Evolutionary conservation across 2,113 vertebrate genomes (phyloP), one percentile per base, ranked within the genome.

Genomic region (Pollachius pollachius): DNA sequence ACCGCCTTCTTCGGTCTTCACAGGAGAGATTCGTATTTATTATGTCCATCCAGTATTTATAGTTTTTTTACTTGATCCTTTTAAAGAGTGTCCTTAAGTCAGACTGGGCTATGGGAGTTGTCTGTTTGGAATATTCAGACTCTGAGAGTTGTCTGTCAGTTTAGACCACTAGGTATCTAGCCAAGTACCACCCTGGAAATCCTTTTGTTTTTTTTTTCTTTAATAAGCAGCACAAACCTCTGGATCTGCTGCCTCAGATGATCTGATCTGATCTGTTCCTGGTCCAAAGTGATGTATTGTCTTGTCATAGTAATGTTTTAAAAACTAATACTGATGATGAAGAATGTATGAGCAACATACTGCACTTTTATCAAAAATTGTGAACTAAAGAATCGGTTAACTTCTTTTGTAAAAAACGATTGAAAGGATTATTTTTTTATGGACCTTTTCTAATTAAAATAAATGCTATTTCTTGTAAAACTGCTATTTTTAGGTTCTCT

Each of bases 321-420:
- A 34, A 34, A 60, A 61, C 8, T 16, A 72, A 68, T 67, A 41
- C 75, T 59, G 67, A 70, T 1, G 25, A 19, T 56, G 2, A 34
- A 52, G 19, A 52, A 54, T 69, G 74, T 48, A 48, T 48, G 41
- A 48, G 41, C 8, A 2, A 68, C 62, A 56, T 25, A 56, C 77
- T 84, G 91, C 91, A 92, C 91, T 92, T 91, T 92, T 88, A 89
- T 87, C 5, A 4, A 71, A 13, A 65, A 59, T 83, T 48, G 41
- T 48, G 12, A 48, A 48, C 41, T 68, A 67, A 73, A 71, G 23
- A 37, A 73, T 69, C 21, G 2, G 3, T 65, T 3, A 19, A 52
- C 52, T 68, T 77, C 13, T 70, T 76, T 77, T 78, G 48, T 74
- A 63, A 84, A 74, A 54, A 79, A 21, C 52, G 0, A 23, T 4